Percentiles rank a stretch among this genome's conserved stretches.
Evolutionary conservation across 2,888 invertebrate genomes (phyloP).

Genomic region (Helobdella robusta): DNA sequence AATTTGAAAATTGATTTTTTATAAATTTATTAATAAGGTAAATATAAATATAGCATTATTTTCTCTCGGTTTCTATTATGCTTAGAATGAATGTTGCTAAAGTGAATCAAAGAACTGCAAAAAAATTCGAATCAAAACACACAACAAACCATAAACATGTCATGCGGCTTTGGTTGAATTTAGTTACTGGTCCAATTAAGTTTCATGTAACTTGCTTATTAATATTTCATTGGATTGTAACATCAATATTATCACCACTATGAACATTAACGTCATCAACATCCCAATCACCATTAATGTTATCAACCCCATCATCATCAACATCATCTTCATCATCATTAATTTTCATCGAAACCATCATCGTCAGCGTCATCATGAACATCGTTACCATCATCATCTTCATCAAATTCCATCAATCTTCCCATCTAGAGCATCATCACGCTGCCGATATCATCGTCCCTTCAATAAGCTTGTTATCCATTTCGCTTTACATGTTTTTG

Average conservation of each 20-base stretch:
- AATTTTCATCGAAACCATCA: not conserved
- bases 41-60: no score
- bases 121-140: no score
- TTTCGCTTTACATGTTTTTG: not conserved
- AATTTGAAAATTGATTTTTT: no score
- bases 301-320: not conserved
- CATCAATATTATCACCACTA: not conserved
- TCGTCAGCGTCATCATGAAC: not conserved
- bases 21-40: no score
- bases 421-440: not conserved
- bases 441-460: not conserved
- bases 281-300: not conserved
- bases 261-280: not conserved
- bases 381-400: constrained; percentile 1
- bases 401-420: not conserved
- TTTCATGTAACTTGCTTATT: no score
- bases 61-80: no score
- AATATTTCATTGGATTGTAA: no score
- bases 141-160: no score
- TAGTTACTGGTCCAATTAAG: no score
- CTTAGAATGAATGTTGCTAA: no score
- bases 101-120: no score
- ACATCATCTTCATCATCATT: not conserved
- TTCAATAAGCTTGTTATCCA: not conserved
- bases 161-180: no score